These are phyloP conservation scores for Galemys pyrenaicus DNA, from an alignment of 2,113 vertebrate genomes.

Conservation along the genomic window DNA sequence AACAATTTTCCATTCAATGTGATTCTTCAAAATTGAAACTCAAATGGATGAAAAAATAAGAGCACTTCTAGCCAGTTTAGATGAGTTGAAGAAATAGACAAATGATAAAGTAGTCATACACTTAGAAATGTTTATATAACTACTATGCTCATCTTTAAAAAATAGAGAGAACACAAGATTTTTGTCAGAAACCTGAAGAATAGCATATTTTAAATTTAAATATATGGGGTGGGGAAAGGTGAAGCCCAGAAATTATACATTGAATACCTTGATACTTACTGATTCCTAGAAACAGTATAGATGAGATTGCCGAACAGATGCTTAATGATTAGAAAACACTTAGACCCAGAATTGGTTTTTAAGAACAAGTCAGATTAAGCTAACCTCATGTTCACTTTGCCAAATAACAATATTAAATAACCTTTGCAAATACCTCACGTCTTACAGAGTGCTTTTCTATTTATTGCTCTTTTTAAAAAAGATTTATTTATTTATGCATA, in stretches of 20 bases:
- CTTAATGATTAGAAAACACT: constrained; percentile 43
- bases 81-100: constrained; percentile 6
- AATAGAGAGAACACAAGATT: background rate
- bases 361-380: background rate
- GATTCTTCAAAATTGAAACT: constrained; percentile 53
- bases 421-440: background rate
- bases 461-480: constrained; percentile 16
- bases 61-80: constrained; percentile 22
- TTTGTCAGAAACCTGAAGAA: constrained; percentile 38
- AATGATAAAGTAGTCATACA: background rate
- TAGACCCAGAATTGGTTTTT: background rate
- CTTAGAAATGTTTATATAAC: background rate
- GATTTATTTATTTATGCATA: too few species aligned
- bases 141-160: background rate
- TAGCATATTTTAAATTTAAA: constrained; percentile 39
- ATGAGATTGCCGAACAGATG: constrained; percentile 35
- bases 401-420: constrained; percentile 3
- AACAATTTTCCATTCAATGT: constrained; percentile 11
- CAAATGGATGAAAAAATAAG: background rate
- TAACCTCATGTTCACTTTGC: constrained; percentile 17
- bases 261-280: constrained; percentile 16
- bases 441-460: background rate
- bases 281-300: constrained; percentile 41
- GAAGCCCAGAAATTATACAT: background rate
- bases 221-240: background rate